Conservation (phyloP, 2,888 invertebrate genomes). For the Spodoptera littoralis region DNA sequence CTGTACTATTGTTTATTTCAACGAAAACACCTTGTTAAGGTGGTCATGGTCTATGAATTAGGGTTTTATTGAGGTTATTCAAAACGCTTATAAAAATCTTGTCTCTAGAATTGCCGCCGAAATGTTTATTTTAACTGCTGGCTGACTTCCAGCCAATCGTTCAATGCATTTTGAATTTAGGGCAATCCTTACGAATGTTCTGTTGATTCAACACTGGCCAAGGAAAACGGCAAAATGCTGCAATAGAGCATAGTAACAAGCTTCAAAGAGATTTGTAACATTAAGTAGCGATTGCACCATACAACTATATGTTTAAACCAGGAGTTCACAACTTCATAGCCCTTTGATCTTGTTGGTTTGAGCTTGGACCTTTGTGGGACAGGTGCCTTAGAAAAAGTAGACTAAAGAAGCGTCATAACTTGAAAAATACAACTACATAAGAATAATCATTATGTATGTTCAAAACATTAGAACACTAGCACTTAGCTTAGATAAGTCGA, state of each 20-base stretch:
- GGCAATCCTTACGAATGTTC: conserved; percentile 49
- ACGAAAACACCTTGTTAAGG: conserved; percentile 20
- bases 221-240: conserved; percentile 26
- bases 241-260: conserved; percentile 34
- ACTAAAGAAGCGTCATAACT: too few relatives aligned
- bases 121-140: conserved; percentile 57
- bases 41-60: conserved; percentile 39
- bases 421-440: too few relatives aligned
- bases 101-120: conserved; percentile 61
- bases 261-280: conserved; percentile 16
- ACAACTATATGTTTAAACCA: not conserved
- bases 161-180: conserved; percentile 62
- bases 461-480: too few relatives aligned
- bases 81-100: conserved; percentile 8
- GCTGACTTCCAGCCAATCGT: conserved; percentile 63
- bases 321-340: conserved; percentile 3
- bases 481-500: too few relatives aligned
- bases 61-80: not conserved
- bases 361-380: not conserved
- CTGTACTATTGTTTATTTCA: conserved; percentile 13
- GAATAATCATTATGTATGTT: too few relatives aligned
- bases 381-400: too few relatives aligned
- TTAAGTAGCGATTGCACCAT: conserved; percentile 25
- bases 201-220: conserved; percentile 30
- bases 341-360: conserved; percentile 3